Evolutionary conservation across 2,888 invertebrate genomes (phyloP).

Genomic region (Clunio marinus): DNA sequence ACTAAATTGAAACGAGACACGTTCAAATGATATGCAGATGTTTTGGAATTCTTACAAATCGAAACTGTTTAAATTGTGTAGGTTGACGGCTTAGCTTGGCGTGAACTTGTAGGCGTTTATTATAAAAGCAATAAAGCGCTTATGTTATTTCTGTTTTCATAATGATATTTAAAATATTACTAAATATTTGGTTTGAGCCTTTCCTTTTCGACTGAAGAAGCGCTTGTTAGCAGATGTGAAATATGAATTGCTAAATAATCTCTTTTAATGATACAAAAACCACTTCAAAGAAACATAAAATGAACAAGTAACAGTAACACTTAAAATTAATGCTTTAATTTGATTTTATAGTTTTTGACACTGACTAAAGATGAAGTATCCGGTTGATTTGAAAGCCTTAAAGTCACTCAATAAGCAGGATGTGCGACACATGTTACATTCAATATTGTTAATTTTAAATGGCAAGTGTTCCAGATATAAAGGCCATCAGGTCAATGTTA

Average conservation of each 20-base stretch:
- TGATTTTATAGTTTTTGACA: background rate
- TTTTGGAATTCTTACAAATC: too few relatives aligned
- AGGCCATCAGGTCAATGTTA: background rate
- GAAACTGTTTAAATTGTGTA: too few relatives aligned
- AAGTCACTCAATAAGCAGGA: background rate
- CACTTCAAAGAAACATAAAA: too few relatives aligned
- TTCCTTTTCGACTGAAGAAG: background rate
- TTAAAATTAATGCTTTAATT: background rate
- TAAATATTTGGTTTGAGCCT: background rate
- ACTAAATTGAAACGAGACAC: too few relatives aligned
- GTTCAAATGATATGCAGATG: too few relatives aligned
- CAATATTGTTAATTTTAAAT: background rate
- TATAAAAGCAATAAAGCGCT: background rate
- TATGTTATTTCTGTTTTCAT: too few relatives aligned
- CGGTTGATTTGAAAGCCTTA: background rate
- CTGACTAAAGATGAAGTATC: background rate
- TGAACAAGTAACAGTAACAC: background rate
- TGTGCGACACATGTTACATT: constrained; percentile 4
- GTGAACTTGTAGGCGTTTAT: background rate
- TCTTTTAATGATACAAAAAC: too few relatives aligned
- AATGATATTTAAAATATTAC: background rate
- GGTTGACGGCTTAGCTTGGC: too few relatives aligned
- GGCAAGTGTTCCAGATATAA: background rate
- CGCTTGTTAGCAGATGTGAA: background rate
- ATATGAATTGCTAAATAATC: background rate